Evolutionary conservation across 2,888 invertebrate species (phyloP).

Genomic region (Branchellion lobata): DNA sequence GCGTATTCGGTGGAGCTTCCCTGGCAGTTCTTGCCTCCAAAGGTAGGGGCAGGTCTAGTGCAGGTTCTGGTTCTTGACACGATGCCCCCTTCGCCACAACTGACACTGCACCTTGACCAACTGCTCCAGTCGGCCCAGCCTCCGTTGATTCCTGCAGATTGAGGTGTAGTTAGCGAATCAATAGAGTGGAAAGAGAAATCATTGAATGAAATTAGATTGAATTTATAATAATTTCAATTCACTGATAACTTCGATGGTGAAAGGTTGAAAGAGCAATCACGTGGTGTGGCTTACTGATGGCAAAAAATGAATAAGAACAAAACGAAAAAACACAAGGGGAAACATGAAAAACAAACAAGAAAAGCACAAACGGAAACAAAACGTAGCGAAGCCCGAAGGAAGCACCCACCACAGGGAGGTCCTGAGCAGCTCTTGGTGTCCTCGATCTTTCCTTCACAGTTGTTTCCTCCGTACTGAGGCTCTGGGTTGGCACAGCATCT

Average conservation of each 20-base stretch:
- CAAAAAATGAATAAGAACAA: too few species aligned
- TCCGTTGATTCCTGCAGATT: constrained; percentile 48
- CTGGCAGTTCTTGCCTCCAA: constrained; percentile 43
- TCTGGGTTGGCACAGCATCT: constrained; percentile 57
- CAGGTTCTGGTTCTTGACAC: constrained; percentile 45
- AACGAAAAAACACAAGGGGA: too few species aligned
- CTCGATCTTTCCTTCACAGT: constrained; percentile 55
- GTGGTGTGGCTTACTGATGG: too few species aligned
- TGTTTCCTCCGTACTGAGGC: constrained; percentile 57
- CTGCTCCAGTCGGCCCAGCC: constrained; percentile 48
- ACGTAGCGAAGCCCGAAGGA: too few species aligned
- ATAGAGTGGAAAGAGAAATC: background rate
- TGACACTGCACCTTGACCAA: constrained; percentile 48
- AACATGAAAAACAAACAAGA: too few species aligned
- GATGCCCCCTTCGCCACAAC: constrained; percentile 46
- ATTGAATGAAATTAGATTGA: background rate
- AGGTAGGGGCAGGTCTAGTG: constrained; percentile 45
- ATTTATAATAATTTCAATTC: background rate
- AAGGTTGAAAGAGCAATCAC: too few species aligned
- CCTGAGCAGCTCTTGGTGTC: constrained; percentile 54
- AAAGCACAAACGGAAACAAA: too few species aligned
- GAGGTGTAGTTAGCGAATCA: background rate
- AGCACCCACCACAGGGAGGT: constrained; percentile 39
- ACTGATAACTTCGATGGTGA: background rate
- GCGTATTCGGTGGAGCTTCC: constrained; percentile 40